Evolutionary conservation across 2,797 vertebrate genomes (phyloP).

Genomic region (Hephaestus fuliginosus): DNA sequence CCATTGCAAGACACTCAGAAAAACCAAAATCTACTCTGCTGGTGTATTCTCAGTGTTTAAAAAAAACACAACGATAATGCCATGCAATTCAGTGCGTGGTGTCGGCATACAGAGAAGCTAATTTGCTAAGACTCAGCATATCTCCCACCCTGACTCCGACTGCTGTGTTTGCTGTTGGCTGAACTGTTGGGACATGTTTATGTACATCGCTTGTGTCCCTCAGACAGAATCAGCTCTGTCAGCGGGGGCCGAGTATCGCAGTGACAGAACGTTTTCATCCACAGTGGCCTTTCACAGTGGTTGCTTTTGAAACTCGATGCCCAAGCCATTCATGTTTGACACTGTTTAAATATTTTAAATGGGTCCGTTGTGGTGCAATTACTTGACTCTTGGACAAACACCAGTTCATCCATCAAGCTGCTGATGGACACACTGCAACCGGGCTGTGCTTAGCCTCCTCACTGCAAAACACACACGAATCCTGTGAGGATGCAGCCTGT

Average conservation of each 20-base stretch:
- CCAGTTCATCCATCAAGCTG: constrained; percentile 78
- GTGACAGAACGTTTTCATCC: constrained; percentile 68
- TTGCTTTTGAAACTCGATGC: constrained; percentile 83
- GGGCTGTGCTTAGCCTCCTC: constrained; percentile 6
- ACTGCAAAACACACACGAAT: constrained; percentile 12
- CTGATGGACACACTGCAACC: constrained; percentile 51
- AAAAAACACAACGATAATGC: constrained; percentile 1
- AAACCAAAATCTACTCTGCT: not conserved
- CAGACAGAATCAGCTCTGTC: constrained; percentile 53
- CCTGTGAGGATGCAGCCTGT: not conserved
- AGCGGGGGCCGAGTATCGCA: constrained; percentile 47
- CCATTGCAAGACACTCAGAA: not conserved
- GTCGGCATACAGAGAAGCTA: not conserved
- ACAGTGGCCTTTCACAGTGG: constrained; percentile 51
- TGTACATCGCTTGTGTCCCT: constrained; percentile 38
- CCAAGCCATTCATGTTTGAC: constrained; percentile 73
- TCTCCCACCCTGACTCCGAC: constrained; percentile 18
- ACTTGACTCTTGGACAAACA: constrained; percentile 82
- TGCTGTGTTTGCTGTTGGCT: constrained; percentile 40
- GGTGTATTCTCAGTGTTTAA: not conserved
- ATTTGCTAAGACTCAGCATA: constrained; percentile 22
- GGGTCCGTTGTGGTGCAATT: constrained; percentile 82
- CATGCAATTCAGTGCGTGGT: not conserved
- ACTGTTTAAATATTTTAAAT: constrained; percentile 88
- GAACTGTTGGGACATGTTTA: constrained; percentile 54